These are phyloP conservation scores for Eidolon dupreanum DNA, from an alignment of 2,797 vertebrate species.

Conservation along the genomic window DNA sequence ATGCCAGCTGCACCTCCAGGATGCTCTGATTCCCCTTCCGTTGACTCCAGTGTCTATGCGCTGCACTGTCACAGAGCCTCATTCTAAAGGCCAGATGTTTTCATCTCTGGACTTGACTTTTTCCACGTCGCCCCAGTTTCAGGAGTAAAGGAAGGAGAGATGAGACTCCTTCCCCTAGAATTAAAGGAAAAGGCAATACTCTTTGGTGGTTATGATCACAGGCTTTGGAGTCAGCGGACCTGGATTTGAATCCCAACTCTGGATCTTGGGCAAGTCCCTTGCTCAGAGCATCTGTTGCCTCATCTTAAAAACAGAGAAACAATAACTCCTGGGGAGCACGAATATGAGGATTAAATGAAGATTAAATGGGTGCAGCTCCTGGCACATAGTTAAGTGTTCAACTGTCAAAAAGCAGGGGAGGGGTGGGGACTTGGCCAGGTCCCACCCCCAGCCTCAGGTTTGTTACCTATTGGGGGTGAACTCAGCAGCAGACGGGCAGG, in stretches of 20 bases:
- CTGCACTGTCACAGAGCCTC: neutral
- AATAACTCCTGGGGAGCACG: neutral
- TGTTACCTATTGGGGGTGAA: neutral
- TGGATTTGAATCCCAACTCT: neutral
- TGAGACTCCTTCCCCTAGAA: neutral
- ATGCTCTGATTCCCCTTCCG: neutral
- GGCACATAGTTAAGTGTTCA: neutral
- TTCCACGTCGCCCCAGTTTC: neutral
- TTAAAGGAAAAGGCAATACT: neutral
- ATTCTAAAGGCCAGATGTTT: neutral
- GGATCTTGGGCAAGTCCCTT: neutral
- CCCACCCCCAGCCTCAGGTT: neutral
- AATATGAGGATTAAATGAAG: neutral
- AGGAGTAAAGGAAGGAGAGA: neutral
- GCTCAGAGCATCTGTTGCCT: neutral
- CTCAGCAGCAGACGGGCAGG: neutral
- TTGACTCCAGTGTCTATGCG: neutral
- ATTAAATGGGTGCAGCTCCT: neutral
- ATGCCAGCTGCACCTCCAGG: neutral
- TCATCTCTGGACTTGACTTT: neutral
- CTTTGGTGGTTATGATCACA: neutral
- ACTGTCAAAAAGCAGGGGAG: neutral
- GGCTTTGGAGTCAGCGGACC: neutral
- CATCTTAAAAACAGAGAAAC: neutral
- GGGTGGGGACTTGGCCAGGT: too few relatives aligned